Evolutionary conservation across 2,797 vertebrate genomes (phyloP), one percentile per base, ranked within the genome.

Genomic region (Lepus oiostolus): DNA sequence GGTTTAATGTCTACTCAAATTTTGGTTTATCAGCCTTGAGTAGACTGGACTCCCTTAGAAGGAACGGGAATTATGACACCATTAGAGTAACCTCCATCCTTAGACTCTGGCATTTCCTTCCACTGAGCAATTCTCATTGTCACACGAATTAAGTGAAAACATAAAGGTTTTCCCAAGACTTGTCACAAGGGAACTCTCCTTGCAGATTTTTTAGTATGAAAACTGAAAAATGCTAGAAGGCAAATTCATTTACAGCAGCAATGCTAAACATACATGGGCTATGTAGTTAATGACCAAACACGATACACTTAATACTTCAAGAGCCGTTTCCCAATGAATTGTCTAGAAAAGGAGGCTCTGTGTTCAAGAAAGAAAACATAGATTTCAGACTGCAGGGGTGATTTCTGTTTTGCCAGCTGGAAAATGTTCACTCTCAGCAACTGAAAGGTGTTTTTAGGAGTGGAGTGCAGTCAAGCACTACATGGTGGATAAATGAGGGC

Each of bases 81-180:
- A 75, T 19, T 71, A 50, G 60, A 91, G 81, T 32, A 92, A 90
- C 22, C 85, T 90, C 90, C 62, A 86, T 90, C 93, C 88, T 85
- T 65, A 67, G 90, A 91, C 84, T n/a, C 60, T 21, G 60, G 63
- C 38, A 65, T 71, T 76, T 86, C 77, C 75, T 85, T 76, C 7
- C 2, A 74, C 80, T 30, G 68, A 96, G 58, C 54, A 65, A 54
- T 89, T 91, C 94, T 80, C 88, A 89, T 14, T 85, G 91, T 95
- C 95, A 97, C 13, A n/a, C 86, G 95, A 93, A 97, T 97, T 97
- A 95, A 93, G 90, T 88, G 87, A 95, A 95, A 96, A 65, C 72
- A 95, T 90, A 95, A 96, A 96, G 90, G 83, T 68, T 76, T 96
- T 62, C 76, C 63, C 86, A 54, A 4, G 0, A 47, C 83, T 76